phyloP scores from a whole-genome alignment of 1,140 invertebrate genomes.

The Patella vulgata region DNA sequence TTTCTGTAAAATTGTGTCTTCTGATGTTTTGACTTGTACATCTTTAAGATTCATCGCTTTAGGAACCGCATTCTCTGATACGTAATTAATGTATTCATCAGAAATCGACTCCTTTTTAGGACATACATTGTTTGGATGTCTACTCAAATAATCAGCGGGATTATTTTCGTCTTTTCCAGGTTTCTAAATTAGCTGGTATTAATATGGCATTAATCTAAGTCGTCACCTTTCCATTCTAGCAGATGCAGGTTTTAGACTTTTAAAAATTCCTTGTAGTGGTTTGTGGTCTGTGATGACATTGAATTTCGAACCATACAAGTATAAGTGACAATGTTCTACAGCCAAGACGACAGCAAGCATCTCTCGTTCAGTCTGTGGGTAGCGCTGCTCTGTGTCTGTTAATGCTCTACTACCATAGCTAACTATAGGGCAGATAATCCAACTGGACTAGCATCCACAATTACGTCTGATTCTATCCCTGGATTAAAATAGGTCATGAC shows the following conservation, averaged over 20 bases:
- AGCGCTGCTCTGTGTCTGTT: constrained; percentile 18
- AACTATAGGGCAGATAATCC: no score
- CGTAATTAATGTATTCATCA: no score
- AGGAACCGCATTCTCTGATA: no score
- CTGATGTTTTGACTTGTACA: background rate
- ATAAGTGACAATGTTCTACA: constrained; percentile 14
- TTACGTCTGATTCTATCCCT: constrained; percentile 16
- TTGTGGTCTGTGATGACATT: constrained; percentile 21
- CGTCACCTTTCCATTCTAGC: constrained; percentile 19
- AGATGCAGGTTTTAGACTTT: constrained; percentile 11
- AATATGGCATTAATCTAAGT: constrained; percentile 9
- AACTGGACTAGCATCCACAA: constrained; percentile 41
- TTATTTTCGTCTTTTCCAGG: constrained; percentile 4
- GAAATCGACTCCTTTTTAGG: background rate
- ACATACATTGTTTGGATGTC: background rate
- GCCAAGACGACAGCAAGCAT: constrained; percentile 8
- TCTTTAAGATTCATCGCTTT: background rate
- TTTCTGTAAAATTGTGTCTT: no score
- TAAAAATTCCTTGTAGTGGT: constrained; percentile 16
- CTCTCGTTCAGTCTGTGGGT: constrained; percentile 18
- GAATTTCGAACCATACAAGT: constrained; percentile 10
- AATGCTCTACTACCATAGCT: no score
- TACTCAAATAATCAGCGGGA: constrained; percentile 3
- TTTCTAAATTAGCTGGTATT: constrained; percentile 3
- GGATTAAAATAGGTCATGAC: constrained; percentile 41